Evolutionary conservation across 1,140 invertebrate species (phyloP), one percentile per base, ranked within the genome.

Genomic region (Drosophila azteca): DNA sequence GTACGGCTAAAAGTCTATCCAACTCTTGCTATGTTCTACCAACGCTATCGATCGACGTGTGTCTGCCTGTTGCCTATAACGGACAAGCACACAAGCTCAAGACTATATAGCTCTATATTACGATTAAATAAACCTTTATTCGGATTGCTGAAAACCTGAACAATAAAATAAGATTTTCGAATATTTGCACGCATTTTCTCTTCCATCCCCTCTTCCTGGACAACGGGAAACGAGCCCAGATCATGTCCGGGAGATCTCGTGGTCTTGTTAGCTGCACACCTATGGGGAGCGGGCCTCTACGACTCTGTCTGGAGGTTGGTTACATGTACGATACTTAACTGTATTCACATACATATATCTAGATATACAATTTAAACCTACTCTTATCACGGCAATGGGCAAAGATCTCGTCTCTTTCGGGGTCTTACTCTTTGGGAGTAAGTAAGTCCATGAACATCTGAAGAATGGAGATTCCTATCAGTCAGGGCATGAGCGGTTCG

Each of bases 81-180:
- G 52, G 43, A 11, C 66, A 13, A 39, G 35, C 35, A 13, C 35
- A 51, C 67, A 65, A 69, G 52, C 78, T 78, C 74, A 79, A 84
- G 80, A 90, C 80, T 87, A 76, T 87, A 78, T 85, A 87, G 83
- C 78, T 78, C 81, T 85, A 76, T 76, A 77, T 85, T 77, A 77
- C 68, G 85, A 77, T 81, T 65, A 76, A 83, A 67, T 65, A 88
- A 88, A 71, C 51, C 73, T 69, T 84, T 76, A 79, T 77, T 80
- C 74, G 70, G 75, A 90, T 80, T 61, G 77, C 61, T 73, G 63
- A 77, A 90, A 45, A 54, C 77, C 72, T 66, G 67, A 82, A 80
- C 59, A 90, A 90, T 85, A 89, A 83, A 80, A 80, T 85, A 85
- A 84, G 80, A 85, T 85, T 89, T 85, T 77, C 64, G 54, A 85